Base-by-base conservation (phyloP, 1,140 invertebrate genomes). In the Mesaphorura yosii region DNA sequence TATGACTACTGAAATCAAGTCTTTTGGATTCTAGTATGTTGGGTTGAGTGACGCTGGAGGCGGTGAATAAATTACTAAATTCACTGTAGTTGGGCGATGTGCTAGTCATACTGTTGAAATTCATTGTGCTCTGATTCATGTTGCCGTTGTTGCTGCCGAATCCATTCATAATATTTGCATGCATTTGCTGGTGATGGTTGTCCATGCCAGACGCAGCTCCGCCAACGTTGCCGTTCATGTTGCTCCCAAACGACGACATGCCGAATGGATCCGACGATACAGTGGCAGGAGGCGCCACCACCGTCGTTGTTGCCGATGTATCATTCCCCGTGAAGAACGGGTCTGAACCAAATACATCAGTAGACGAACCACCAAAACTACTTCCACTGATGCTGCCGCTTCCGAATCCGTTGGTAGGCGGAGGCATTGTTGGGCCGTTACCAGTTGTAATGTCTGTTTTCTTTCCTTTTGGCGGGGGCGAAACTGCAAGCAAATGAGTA, bases 1-100 rank as follows among this genome's bases (percentile, higher is more conserved):
- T n/a, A n/a, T n/a, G n/a, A n/a, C n/a, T n/a, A 70, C 83, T 86
- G 68, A 88, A 87, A 49, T 84, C 84, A 72, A 86, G 83, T 79
- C 86, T 86, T 82, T 87, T 85, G 71, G 87, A 84, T 53, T 83
- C 69, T 58, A 87, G 78, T 14, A 46, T 15, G n/a, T 34, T 34
- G 25, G 52, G 41, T 17, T 6, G 17, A 26, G 25, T 47, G 4
- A 34, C 45, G 10, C 39, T 44, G 17, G 14, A 29, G 4, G 52
- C 41, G 37, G 39, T 54, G 29, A 48, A 54, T 14, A 38, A 2
- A n/a, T 38, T 27, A n/a, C n/a, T n/a, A 27, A 49, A 26, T 17
- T 23, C 31, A 29, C 40, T 17, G 38, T 26, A 29, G 40, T 29
- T 52, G 23, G 6, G 28, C 3, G 15, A 34, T 19, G 26, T 28